A percentile compares a stretch with the other conserved stretches of the same genome.
phyloP scores from a whole-genome alignment of 2,888 invertebrate species.

The Leucozona laternaria region DNA sequence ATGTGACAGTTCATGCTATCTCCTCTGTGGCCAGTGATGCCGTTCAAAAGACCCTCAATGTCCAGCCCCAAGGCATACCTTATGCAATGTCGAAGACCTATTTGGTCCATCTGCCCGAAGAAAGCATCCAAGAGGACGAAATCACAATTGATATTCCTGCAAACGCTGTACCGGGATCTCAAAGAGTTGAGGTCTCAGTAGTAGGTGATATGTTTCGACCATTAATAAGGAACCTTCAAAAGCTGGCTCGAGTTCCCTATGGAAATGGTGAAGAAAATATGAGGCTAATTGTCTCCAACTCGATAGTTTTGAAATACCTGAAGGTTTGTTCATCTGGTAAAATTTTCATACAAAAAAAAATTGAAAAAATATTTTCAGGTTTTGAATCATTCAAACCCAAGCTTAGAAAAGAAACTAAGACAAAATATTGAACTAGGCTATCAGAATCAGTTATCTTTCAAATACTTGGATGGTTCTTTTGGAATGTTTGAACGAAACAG shows the following conservation, averaged over 20 bases:
- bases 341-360: background rate
- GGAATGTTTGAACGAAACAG: conserved; percentile 87
- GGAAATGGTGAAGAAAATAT: conserved; percentile 90
- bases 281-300: conserved; percentile 87
- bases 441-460: conserved; percentile 94
- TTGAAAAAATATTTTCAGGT: conserved; percentile 44
- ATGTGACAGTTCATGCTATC: conserved; percentile 88
- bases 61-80: conserved; percentile 90
- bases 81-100: conserved; percentile 87
- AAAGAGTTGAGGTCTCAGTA: conserved; percentile 85
- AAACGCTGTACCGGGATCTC: conserved; percentile 85
- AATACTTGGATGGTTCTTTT: conserved; percentile 94
- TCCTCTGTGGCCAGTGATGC: conserved; percentile 84
- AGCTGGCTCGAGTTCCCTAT: conserved; percentile 86
- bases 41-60: conserved; percentile 86
- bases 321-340: too few relatives aligned
- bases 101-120: conserved; percentile 88
- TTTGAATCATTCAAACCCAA: conserved; percentile 87
- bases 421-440: conserved; percentile 91
- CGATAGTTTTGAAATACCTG: conserved; percentile 87
- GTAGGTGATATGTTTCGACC: conserved; percentile 86
- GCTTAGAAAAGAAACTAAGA: conserved; percentile 86
- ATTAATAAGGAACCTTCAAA: conserved; percentile 86
- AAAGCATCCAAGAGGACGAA: conserved; percentile 83
- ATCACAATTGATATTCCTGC: conserved; percentile 84